Conservation (phyloP, 2,113 vertebrate species). For the Centrocercus urophasianus region DNA sequence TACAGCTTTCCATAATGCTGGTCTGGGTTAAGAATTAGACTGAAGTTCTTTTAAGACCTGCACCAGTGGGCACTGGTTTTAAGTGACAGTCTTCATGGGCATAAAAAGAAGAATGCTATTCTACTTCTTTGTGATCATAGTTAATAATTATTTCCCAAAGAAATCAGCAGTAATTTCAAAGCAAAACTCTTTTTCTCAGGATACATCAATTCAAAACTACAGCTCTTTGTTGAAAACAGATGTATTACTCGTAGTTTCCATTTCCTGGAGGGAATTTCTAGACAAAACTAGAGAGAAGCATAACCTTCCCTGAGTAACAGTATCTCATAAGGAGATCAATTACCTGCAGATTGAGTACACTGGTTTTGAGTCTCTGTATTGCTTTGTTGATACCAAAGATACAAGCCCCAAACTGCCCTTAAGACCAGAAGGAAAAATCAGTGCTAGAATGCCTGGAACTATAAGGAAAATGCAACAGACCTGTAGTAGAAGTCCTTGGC, state of each 20-base stretch:
- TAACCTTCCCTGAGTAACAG: not conserved
- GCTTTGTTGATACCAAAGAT: not conserved
- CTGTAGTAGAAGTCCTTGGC: not conserved
- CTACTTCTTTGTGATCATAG: not conserved
- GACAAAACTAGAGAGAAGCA: not conserved
- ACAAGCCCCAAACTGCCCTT: not conserved
- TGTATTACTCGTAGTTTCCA: not conserved
- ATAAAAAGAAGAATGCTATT: not conserved
- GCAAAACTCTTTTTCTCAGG: not conserved
- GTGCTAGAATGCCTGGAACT: not conserved
- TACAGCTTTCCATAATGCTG: not conserved
- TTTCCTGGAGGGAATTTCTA: not conserved
- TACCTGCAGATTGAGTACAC: not conserved
- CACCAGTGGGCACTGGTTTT: not conserved
- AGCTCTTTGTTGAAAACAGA: not conserved
- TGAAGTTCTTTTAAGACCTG: not conserved
- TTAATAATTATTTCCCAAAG: not conserved
- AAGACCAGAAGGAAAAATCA: not conserved
- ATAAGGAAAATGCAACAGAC: not conserved
- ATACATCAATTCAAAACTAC: not conserved
- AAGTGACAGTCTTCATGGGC: not conserved
- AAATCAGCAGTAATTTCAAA: slow-evolving; percentile 3
- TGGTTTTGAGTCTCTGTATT: not conserved
- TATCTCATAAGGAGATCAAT: not conserved
- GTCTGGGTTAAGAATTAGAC: not conserved